Evolutionary conservation across 2,888 invertebrate species (phyloP), one percentile per base, ranked within the genome.

Genomic region (Meloe dianella): DNA sequence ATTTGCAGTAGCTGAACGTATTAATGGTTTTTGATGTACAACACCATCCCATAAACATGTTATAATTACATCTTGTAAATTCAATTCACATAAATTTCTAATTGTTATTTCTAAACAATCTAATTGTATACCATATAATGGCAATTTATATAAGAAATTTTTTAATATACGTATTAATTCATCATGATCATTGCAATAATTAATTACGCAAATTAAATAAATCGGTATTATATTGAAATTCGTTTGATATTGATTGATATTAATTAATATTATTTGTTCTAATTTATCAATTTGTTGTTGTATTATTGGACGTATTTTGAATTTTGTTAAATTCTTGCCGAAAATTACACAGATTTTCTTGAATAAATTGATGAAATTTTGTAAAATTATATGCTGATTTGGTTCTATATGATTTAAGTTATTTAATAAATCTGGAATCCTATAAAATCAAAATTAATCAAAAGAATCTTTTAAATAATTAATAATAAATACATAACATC

Each of bases 31-130:
- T 62, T 88, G 86, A 81, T 91, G 90, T 0, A 90, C 89, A 8
- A 91, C 89, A 64, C 89, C 89, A 81, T 87, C 88, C 90, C 90
- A 91, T 51, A 91, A 81, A 63, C 89, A 87, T 59, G 84, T 83
- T 63, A 90, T 83, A 24, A 90, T 84, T 20, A 86, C 76, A 65
- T 89, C 89, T 72, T 88, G 88, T 71, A 87, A 79, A 41, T 76
- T 77, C 29, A 74, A 73, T 60, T 80, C 78, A 70, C 83, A 82
- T 38, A 85, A 74, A 29, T 81, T 79, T 47, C 77, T 77, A 10
- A 85, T 77, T 1, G 81, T 81, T 41, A 83, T 74, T 66, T 83
- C 82, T 57, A 85, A 76, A 68, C 83, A 79, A 68, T 81, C 84
- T 32, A 86, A 78, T 0, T 87, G 85, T 20, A 85, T 85, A 38